Evolutionary conservation across 2,888 invertebrate genomes (phyloP), one percentile per base, ranked within the genome.

Genomic region (Drosophila prostipennis): DNA sequence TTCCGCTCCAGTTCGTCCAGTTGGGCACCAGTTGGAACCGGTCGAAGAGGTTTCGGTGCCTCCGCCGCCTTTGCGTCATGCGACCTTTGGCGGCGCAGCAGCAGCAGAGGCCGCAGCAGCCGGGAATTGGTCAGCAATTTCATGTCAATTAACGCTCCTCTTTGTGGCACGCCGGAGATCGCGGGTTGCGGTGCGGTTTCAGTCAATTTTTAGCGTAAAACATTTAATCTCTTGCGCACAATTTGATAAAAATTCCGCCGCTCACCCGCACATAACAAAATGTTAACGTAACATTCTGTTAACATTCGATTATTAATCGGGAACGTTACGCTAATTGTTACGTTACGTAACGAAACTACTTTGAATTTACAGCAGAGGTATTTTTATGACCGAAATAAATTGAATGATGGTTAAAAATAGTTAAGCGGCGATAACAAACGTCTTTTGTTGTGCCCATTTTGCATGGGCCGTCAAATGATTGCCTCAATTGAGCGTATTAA

Each of bases 1-100:
- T 90, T 91, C 19, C 79, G 78, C 58, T 91, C 91, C 10, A 80
- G 61, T 11, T 72, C 72, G 11, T 80, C 75, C 52, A 91, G 77
- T 32, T 89, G 76, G n/a, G 55, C 57, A 61, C 77, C 72, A 59
- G 74, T 76, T 63, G 79, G 43, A 39, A 72, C 76, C 54, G 71
- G 65, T 71, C 59, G 11, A 11, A 6, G 55, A 7, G 16, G 55
- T 46, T n/a, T 36, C 14, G 39, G 23, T 36, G 45, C 11, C 23
- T 77, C 71, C 76, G 68, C 49, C 26, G 58, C 52, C 39, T 61
- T 72, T 68, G 73, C 53, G 72, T 64, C 58, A 45, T 74, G 69
- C 69, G 78, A 72, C 72, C 76, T 78, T 51, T 54, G 63, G 19
- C 86, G 80, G 29, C 72, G 53, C 36, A 57, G 56, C n/a, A 75